A percentile compares a stretch with the other conserved stretches of the same genome.
phyloP scores from a whole-genome alignment of 2,797 vertebrate genomes.

The Gymnoscopelus microlampas region DNA sequence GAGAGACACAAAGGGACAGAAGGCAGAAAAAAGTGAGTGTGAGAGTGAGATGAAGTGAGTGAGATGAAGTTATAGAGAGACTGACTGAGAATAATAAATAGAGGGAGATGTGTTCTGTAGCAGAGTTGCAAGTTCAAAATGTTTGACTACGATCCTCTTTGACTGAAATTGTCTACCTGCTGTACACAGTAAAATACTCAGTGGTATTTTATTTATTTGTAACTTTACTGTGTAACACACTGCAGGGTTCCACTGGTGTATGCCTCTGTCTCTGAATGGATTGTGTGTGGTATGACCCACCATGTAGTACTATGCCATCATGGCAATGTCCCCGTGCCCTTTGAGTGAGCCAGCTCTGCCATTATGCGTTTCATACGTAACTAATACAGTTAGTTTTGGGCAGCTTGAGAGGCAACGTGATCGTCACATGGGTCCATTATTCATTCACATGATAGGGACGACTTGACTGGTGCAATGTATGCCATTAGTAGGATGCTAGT shows the following conservation, averaged over 20 bases:
- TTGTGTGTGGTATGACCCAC: conserved; percentile 38
- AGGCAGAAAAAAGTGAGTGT: too few species aligned
- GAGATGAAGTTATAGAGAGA: too few species aligned
- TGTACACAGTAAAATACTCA: too few species aligned
- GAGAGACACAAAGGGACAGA: conserved; percentile 15
- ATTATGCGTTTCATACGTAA: conserved; percentile 5
- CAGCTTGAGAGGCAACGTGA: background rate
- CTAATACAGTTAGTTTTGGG: conserved; percentile 15
- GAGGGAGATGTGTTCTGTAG: too few species aligned
- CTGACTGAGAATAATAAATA: too few species aligned
- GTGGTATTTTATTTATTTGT: too few species aligned
- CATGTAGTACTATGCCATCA: conserved; percentile 32
- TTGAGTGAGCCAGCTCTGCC: conserved; percentile 28
- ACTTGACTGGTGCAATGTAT: background rate
- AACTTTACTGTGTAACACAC: background rate
- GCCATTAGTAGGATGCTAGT: background rate
- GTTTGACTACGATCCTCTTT: too few species aligned
- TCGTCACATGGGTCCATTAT: conserved; percentile 10
- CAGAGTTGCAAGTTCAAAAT: too few species aligned
- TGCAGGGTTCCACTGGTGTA: conserved; percentile 31
- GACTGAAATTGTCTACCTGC: too few species aligned
- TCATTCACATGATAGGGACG: conserved; percentile 16
- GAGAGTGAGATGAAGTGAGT: too few species aligned
- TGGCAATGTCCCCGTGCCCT: conserved; percentile 43
- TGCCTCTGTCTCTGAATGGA: conserved; percentile 16